Evolutionary conservation across 2,797 vertebrate species (phyloP), one percentile per base, ranked within the genome.

Genomic region (Acipenser ruthenus): DNA sequence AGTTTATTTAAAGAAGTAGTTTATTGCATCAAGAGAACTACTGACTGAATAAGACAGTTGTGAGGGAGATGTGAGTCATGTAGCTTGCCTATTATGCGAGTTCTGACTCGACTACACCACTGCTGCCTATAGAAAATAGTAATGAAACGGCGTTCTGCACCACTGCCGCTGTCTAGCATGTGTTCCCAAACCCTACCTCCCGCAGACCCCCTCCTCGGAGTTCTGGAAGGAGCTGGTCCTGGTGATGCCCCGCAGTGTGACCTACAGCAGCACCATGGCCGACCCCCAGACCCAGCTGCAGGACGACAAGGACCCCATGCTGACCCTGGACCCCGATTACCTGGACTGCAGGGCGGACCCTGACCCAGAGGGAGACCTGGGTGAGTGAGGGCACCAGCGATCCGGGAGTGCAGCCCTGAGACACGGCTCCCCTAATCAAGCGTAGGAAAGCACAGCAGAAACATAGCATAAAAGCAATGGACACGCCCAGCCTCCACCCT

Each of bases 161-260:
- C 51, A 8, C 51, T 52, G 18, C 15, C 51, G 12, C 18, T 59
- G 2, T 7, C 2, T 8, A 56, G 12, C 7, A 23, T 18, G 63
- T 18, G 23, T 8, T 3, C 8, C 62, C 49, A 67, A 9, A 55
- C 12, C 37, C 8, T 18, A 18, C 18, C 60, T 49, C 49, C 12
- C 0, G 0, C 79, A 98, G 96, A 88, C 86, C 1, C 93, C 91
- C 0, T 93, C 90, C 0, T 98, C 95, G 0, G 86, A 87, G 9
- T 99, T 99, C 80, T 99, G 96, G 96, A 99, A 96, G 77, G 89
- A 94, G 79, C 81, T 99, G 63, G 84, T 87, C 62, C 80, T 98
- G 72, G 91, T 87, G 1, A 88, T 98, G 82, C 96, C 96, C 0
- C 90, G 91, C 64, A 93, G 80, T 74, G 66, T 95, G 51, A 52